These are phyloP conservation scores for Pyxicephalus adspersus DNA, from an alignment of 2,113 vertebrate species.

Conservation along the genomic window DNA sequence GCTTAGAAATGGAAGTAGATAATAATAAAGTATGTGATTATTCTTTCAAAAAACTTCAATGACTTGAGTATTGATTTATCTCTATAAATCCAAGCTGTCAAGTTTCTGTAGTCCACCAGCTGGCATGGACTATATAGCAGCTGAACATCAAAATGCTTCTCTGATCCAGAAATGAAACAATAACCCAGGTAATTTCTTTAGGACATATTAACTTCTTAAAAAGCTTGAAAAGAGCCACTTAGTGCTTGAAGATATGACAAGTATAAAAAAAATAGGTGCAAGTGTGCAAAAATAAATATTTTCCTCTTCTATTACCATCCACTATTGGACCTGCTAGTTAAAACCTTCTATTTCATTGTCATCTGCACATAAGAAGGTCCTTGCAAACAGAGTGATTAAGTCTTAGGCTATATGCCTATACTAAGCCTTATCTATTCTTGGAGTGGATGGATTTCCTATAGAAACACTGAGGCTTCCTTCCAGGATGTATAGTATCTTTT, in stretches of 20 bases:
- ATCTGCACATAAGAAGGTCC: too few species aligned
- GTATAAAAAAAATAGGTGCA: background rate
- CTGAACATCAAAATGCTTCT: constrained; percentile 39
- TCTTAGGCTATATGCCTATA: too few species aligned
- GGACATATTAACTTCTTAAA: background rate
- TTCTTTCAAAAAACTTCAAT: constrained; percentile 49
- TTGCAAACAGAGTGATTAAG: too few species aligned
- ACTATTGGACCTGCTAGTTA: too few species aligned
- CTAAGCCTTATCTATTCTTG: too few species aligned
- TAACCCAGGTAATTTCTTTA: constrained; percentile 19
- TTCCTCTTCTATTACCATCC: too few species aligned
- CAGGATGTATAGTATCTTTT: too few species aligned
- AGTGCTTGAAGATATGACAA: background rate
- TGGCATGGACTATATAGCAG: constrained; percentile 35
- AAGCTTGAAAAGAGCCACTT: background rate
- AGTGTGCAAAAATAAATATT: too few species aligned
- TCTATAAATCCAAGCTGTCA: constrained; percentile 46
- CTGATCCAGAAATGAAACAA: constrained; percentile 37
- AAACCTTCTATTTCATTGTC: too few species aligned
- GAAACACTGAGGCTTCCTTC: too few species aligned
- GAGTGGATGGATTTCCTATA: too few species aligned
- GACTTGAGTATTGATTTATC: constrained; percentile 46
- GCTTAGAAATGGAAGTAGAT: constrained; percentile 40
- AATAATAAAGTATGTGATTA: constrained; percentile 38
- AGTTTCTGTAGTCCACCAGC: constrained; percentile 47